These are phyloP conservation scores for Nesidiocoris tenuis DNA, from an alignment of 2,888 invertebrate species.

Conservation along the genomic window DNA sequence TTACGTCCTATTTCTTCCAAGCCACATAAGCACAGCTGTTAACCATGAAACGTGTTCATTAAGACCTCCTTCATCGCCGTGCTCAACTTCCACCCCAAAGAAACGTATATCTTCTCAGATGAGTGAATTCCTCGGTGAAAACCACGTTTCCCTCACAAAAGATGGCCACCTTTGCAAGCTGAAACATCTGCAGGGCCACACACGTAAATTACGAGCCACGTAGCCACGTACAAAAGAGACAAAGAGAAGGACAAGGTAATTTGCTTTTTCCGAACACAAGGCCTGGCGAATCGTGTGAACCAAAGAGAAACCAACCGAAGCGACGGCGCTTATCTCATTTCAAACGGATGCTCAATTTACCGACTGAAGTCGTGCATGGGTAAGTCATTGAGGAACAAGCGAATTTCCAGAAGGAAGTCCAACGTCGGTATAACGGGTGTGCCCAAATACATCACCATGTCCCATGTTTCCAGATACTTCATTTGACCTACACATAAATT, in stretches of 20 bases:
- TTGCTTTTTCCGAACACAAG: background rate
- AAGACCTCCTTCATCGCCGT: no score
- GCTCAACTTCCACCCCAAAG: no score
- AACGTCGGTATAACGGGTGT: conserved; percentile 95
- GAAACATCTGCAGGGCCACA: background rate
- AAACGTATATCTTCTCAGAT: no score
- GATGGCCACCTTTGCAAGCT: background rate
- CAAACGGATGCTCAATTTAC: conserved; percentile 55
- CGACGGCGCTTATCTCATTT: background rate
- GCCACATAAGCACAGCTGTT: no score
- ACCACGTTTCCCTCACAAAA: background rate
- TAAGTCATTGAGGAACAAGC: conserved; percentile 94
- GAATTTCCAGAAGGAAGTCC: conserved; percentile 86
- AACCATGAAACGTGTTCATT: no score
- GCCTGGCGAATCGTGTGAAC: background rate
- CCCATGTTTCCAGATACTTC: conserved; percentile 98
- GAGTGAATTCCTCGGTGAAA: background rate
- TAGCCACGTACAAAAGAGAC: background rate
- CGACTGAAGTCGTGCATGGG: conserved; percentile 99
- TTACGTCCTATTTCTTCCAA: no score
- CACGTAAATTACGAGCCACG: background rate
- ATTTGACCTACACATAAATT: conserved; percentile 61
- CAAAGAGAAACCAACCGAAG: background rate
- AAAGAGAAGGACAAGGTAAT: background rate
- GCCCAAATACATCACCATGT: conserved; percentile 94